Base-by-base conservation (phyloP, 2,797 vertebrate species). In the Falco biarmicus region DNA sequence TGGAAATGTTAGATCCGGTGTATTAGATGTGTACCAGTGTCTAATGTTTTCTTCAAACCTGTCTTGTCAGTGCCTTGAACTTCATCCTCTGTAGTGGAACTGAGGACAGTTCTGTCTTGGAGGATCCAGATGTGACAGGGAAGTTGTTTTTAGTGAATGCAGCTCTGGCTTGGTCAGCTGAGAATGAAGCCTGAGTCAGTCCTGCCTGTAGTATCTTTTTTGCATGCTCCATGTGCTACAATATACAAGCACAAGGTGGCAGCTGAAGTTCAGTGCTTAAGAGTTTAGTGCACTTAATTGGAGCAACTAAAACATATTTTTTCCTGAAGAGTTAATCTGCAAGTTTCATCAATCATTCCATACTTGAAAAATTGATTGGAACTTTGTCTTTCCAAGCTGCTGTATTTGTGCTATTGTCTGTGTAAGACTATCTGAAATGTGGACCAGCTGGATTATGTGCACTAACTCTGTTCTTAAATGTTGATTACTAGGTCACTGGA, bases 401-500 rank as follows among this genome's bases (percentile, higher is more conserved):
- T 90, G 16, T 41, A 32, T 71, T 81, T 76, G 65, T 78, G 22
- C 31, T 71, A 2, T 19, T 78, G 37, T n/a, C 57, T 73, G 20
- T 37, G 21, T 56, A 37, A 47, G 85, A 19, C 61, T 54, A 0
- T 54, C 31, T 66, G 56, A 74, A 87, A 59, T 31, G 32, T 3
- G 6, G 28, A 18, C n/a, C 7, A 13, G 21, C 51, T 71, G 37
- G 37, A 8, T n/a, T 64, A 37, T 51, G 39, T 71, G 9, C 29
- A 51, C 77, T 89, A 84, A 91, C 37, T 90, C 68, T 39, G 45
- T 56, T 94, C 21, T 87, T 81, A 69, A 89, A 69, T 77, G 39
- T 59, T 70, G 16, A 89, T 84, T 65, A 13, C 69, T 94, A 99
- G 99, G 98, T 99, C 91, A 98, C 97, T 69, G 99, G 99, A 71